Percentiles rank a stretch among this genome's conserved stretches.
phyloP scores from a whole-genome alignment of 2,888 invertebrate genomes.

The Caenorhabditis macrosperma region DNA sequence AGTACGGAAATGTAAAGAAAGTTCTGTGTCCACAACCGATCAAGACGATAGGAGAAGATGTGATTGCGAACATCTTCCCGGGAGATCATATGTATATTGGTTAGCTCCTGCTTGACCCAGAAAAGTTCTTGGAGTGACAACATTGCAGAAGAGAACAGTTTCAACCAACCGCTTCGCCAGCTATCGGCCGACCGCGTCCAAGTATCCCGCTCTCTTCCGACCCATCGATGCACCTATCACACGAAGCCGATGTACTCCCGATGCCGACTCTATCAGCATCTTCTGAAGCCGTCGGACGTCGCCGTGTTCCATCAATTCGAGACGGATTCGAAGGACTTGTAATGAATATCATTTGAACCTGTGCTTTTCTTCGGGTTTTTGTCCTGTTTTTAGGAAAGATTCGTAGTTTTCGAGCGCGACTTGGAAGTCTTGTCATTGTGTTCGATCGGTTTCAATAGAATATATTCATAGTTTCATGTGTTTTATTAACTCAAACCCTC shows the following conservation, averaged over 20 bases:
- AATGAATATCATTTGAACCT: conserved; percentile 6
- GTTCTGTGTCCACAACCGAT: conserved; percentile 64
- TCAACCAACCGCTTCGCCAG: conserved; percentile 44
- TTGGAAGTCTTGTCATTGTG: too few relatives aligned
- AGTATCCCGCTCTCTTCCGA: conserved; percentile 29
- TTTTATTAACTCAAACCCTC: too few relatives aligned
- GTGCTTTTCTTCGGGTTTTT: background rate
- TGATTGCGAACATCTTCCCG: conserved; percentile 55
- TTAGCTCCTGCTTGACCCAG: conserved; percentile 12
- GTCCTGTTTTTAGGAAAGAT: background rate
- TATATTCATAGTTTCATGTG: too few relatives aligned
- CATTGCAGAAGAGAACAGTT: conserved; percentile 55
- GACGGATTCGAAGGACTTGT: conserved; percentile 44
- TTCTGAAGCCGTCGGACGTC: conserved; percentile 31
- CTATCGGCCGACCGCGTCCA: conserved; percentile 19
- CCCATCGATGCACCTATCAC: conserved; percentile 54
- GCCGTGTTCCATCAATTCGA: conserved; percentile 47
- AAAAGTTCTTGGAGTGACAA: background rate
- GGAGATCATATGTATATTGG: conserved; percentile 66
- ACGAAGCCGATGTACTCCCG: conserved; percentile 44
- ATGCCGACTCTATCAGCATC: conserved; percentile 54
- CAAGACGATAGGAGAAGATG: conserved; percentile 44
- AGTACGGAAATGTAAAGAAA: conserved; percentile 46
- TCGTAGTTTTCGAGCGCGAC: too few relatives aligned
- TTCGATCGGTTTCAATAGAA: too few relatives aligned